A percentile compares a stretch with the other conserved stretches of the same genome.
phyloP scores from a whole-genome alignment of 2,113 vertebrate genomes.

The Hassar affinis region DNA sequence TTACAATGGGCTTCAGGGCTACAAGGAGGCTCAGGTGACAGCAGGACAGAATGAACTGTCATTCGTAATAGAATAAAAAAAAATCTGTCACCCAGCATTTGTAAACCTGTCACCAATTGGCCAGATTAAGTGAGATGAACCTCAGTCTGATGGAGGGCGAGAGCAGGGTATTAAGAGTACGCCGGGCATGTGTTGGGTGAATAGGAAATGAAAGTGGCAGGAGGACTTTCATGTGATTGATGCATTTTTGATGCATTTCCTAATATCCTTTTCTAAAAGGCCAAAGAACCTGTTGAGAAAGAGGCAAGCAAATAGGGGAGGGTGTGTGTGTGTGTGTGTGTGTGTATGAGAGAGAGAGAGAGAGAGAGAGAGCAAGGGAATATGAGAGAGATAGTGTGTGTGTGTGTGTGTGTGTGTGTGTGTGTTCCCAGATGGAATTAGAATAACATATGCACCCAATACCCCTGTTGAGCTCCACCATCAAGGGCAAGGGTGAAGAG shows the following conservation, averaged over 20 bases:
- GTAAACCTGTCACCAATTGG: slow-evolving; percentile 51
- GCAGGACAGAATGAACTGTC: slow-evolving; percentile 29
- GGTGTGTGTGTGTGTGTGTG: not conserved
- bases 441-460: slow-evolving; percentile 29
- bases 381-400: not conserved
- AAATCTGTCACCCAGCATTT: slow-evolving; percentile 31
- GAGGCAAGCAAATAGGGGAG: slow-evolving; percentile 2
- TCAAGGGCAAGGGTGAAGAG: slow-evolving; percentile 32
- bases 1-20: slow-evolving; percentile 24
- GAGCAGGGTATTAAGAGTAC: slow-evolving; percentile 19
- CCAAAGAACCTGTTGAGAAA: slow-evolving; percentile 34
- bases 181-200: slow-evolving; percentile 5
- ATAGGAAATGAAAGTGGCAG: slow-evolving; percentile 44
- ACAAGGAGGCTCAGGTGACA: slow-evolving; percentile 13
- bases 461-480: slow-evolving; percentile 12
- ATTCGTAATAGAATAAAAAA: slow-evolving; percentile 45
- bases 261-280: slow-evolving; percentile 31
- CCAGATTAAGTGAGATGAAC: slow-evolving; percentile 43
- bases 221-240: slow-evolving; percentile 47
- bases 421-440: slow-evolving; percentile 24
- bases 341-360: not conserved
- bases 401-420: slow-evolving; percentile 36
- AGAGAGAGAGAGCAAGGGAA: not conserved
- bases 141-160: slow-evolving; percentile 25
- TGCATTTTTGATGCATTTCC: slow-evolving; percentile 44